A percentile compares a stretch with the other conserved stretches of the same genome.
These are phyloP conservation scores for Mastomys natalensis DNA, from an alignment of 2,113 vertebrate species.

Conservation along the genomic window DNA sequence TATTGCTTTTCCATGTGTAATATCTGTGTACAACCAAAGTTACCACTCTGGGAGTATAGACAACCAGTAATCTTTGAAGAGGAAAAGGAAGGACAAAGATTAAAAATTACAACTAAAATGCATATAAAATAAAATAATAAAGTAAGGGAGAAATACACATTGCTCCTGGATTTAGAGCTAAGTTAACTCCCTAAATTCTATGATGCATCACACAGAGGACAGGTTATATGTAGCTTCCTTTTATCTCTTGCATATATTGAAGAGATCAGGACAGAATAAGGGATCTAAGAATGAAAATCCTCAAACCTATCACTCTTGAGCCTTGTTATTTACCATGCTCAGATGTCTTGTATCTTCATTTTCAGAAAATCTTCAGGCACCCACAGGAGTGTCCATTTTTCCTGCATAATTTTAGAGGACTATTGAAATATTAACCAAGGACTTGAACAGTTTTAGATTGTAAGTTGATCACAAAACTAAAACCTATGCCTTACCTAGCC, in stretches of 20 bases:
- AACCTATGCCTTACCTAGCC: background rate
- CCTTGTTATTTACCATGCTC: background rate
- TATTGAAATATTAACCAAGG: background rate
- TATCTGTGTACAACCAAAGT: background rate
- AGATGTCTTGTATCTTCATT: constrained; percentile 43
- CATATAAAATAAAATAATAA: constrained; percentile 20
- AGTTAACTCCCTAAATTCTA: background rate
- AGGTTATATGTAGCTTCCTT: background rate
- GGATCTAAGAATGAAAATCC: background rate
- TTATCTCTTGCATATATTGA: background rate
- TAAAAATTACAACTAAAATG: constrained; percentile 57
- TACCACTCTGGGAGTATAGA: background rate
- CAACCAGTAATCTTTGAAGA: constrained; percentile 34
- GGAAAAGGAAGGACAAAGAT: background rate
- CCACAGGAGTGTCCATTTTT: constrained; percentile 64
- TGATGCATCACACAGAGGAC: background rate
- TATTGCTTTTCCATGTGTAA: constrained; percentile 1
- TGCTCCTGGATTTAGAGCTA: background rate
- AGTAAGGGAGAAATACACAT: constrained; percentile 62
- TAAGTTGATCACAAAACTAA: background rate
- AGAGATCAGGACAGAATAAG: background rate
- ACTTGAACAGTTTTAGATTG: constrained; percentile 40
- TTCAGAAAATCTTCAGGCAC: constrained; percentile 60
- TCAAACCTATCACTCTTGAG: background rate
- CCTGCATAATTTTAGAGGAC: constrained; percentile 30